Base-by-base conservation (phyloP, 2,797 vertebrate genomes). In the Phoxinus dragarum region DNA sequence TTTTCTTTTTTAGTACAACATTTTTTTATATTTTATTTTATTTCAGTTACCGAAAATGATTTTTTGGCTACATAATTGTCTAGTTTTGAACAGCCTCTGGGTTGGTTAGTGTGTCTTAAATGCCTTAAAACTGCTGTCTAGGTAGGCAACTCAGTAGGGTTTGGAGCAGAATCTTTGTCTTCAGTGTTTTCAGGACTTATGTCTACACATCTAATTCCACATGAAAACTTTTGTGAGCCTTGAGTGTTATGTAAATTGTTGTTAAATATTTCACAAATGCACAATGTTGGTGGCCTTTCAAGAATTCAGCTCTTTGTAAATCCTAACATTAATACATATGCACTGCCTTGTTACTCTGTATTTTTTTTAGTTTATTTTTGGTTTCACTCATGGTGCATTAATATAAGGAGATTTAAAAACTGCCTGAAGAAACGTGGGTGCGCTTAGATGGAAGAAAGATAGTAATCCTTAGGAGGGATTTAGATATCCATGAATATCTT, bases 281-380 rank as follows among this genome's bases (percentile, higher is more conserved):
- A 86, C 88, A 89, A 86, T 90, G 91, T 91, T 88, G 89, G n/a
- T 88, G 87, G 91, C 88, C 91, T 93, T 93, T 91, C 84, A 67
- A 69, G 88, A 92, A 88, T 92, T 88, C 88, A 85, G 88, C 89
- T 71, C 14, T 14, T 80, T 73, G 36, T 85, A 67, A 67, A 89
- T 91, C 91, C 87, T 88, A 90, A 90, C 87, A 82, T 87, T 88
- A 89, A 90, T 90, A 91, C 92, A 93, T 92, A 92, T 92, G 93
- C 94, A 94, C 94, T 94, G 94, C 93, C 93, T 94, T 94, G 94
- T 94, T 94, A 92, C 91, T 88, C 91, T 93, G 92, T 93, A 93
- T 91, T 91, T 87, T 91, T 90, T 49, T 83, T 2, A 36, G 16
- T 81, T 38, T 64, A 87, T 92, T 92, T 90, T 52, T 84, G 1